Conservation (phyloP, 2,113 vertebrate species). For the Lycocorax pyrrhopterus region DNA sequence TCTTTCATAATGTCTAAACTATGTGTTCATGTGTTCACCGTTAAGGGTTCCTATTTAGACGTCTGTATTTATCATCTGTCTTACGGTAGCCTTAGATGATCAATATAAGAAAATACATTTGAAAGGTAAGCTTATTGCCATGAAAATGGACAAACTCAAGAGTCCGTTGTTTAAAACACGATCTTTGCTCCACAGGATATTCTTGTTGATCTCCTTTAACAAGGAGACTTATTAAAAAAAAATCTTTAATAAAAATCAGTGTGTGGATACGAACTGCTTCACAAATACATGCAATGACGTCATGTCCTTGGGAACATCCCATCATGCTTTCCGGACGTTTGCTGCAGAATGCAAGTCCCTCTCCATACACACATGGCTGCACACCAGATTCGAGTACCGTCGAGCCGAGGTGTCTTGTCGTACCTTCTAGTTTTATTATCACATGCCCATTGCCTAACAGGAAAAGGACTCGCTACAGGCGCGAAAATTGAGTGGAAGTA, state of each 20-base stretch:
- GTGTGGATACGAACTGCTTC: background rate
- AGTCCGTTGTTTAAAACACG: background rate
- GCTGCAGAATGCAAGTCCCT: background rate
- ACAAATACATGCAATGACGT: background rate
- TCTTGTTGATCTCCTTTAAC: background rate
- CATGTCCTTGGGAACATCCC: background rate
- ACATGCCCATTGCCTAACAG: background rate
- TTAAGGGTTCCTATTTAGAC: background rate
- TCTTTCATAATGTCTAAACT: background rate
- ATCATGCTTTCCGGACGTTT: background rate
- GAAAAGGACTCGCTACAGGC: background rate
- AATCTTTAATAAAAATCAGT: background rate
- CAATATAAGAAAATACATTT: background rate
- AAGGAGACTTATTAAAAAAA: background rate
- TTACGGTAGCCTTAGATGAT: background rate
- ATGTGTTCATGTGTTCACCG: background rate
- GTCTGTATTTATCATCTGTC: background rate
- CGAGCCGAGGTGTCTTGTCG: rapidly evolving
- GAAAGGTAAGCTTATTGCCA: background rate
- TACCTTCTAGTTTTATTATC: background rate
- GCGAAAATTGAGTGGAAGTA: background rate
- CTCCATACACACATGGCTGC: rapidly evolving
- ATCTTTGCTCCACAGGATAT: background rate
- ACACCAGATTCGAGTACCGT: rapidly evolving
- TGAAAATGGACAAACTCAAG: background rate